These are phyloP conservation scores for Henicopernis longicauda DNA, from an alignment of 2,113 vertebrate species.

Conservation along the genomic window DNA sequence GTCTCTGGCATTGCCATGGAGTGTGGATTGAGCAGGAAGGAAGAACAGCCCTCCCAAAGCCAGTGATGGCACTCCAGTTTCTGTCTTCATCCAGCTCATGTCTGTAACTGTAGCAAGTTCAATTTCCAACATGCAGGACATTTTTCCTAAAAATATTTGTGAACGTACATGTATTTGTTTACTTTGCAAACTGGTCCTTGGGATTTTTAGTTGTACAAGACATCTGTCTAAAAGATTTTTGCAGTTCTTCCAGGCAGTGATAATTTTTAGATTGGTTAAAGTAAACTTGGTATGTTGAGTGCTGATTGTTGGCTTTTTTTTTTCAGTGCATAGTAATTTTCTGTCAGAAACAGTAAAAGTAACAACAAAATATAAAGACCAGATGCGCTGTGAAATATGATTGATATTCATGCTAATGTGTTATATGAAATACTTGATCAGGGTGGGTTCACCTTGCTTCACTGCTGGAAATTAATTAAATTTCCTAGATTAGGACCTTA, in stretches of 20 bases:
- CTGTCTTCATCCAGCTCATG: neutral
- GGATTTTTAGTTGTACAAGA: neutral
- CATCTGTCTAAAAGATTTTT: neutral
- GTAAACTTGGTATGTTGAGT: neutral
- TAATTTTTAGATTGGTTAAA: neutral
- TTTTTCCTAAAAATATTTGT: neutral
- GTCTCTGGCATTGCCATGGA: neutral
- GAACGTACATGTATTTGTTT: neutral
- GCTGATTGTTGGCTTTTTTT: neutral
- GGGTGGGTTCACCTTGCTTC: neutral
- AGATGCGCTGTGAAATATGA: neutral
- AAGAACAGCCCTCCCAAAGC: too few species aligned
- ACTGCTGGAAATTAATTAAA: neutral
- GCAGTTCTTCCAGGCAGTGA: neutral
- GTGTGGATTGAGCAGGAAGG: neutral
- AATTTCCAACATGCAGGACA: neutral
- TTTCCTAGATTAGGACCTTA: neutral
- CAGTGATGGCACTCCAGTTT: neutral
- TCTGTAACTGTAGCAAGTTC: neutral
- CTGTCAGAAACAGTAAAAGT: neutral
- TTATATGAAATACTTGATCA: neutral
- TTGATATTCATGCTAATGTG: neutral
- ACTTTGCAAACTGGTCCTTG: neutral
- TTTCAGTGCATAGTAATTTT: neutral
- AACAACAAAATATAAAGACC: neutral